Percentiles rank a stretch among this genome's conserved stretches.
Evolutionary conservation across 2,113 vertebrate species (phyloP).

Genomic region (Myotis davidii): DNA sequence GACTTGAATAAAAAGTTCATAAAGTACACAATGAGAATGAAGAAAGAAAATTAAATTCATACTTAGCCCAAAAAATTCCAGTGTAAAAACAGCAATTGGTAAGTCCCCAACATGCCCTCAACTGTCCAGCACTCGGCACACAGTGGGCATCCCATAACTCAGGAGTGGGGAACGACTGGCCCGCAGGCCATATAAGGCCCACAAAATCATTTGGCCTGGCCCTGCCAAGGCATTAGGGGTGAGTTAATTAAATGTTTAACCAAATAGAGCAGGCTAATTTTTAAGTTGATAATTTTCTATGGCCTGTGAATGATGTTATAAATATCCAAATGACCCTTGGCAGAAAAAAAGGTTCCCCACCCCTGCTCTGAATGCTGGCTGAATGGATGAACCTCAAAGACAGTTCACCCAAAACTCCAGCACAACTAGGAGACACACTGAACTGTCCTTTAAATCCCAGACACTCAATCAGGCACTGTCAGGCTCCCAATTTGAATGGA

Average conservation of each 20-base stretch:
- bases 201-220: too few relatives aligned
- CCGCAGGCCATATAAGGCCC: too few relatives aligned
- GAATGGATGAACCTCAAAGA: not conserved
- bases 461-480: not conserved
- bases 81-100: not conserved
- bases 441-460: not conserved
- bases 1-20: constrained; percentile 13
- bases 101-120: not conserved
- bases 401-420: not conserved
- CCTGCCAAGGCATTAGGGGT: too few relatives aligned
- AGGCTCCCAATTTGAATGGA: not conserved
- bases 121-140: not conserved
- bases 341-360: too few relatives aligned
- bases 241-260: too few relatives aligned
- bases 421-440: not conserved
- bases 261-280: too few relatives aligned
- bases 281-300: too few relatives aligned
- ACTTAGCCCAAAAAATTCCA: not conserved
- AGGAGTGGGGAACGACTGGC: too few relatives aligned
- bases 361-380: not conserved
- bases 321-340: too few relatives aligned
- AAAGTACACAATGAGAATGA: not conserved
- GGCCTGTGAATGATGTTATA: too few relatives aligned
- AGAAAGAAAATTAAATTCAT: constrained; percentile 9
- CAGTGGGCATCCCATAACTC: not conserved